Evolutionary conservation across 2,113 vertebrate species (phyloP).

Genomic region (Triplophysa siluroides): DNA sequence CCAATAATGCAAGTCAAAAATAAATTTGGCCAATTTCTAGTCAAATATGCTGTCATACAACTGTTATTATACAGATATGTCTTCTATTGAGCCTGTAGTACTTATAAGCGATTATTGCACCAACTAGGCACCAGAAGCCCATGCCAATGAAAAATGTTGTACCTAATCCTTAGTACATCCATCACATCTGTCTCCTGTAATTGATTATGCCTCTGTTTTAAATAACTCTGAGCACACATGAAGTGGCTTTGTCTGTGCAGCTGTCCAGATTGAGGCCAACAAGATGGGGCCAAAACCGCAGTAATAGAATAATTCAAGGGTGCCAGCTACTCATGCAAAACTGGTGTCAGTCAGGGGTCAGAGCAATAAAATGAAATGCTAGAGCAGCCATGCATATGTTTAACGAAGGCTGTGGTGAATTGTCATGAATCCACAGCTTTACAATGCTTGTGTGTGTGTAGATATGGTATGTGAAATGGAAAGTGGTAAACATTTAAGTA

Average conservation of each 20-base stretch:
- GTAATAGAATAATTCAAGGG: slow-evolving; percentile 70
- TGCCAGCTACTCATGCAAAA: slow-evolving; percentile 64
- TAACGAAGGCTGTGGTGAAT: slow-evolving; percentile 10
- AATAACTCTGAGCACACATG: slow-evolving; percentile 4
- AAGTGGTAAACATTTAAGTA: too few relatives aligned
- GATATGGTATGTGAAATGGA: neutral
- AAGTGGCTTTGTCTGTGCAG: slow-evolving; percentile 55
- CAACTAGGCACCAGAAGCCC: neutral
- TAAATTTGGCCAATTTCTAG: too few relatives aligned
- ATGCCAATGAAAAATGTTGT: slow-evolving; percentile 2
- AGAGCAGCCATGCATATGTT: slow-evolving; percentile 34
- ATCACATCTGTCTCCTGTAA: slow-evolving; percentile 24
- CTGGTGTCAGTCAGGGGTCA: slow-evolving; percentile 65
- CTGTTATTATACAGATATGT: too few relatives aligned
- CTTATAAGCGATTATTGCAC: neutral
- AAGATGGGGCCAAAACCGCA: slow-evolving; percentile 66
- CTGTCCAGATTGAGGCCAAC: slow-evolving; percentile 59
- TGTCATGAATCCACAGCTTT: slow-evolving; percentile 23
- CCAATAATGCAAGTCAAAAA: too few relatives aligned
- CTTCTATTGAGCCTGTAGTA: neutral
- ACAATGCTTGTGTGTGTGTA: neutral
- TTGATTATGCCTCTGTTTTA: slow-evolving; percentile 12
- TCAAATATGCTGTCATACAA: too few relatives aligned
- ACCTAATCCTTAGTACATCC: neutral
- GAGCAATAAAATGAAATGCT: slow-evolving; percentile 38